Evolutionary conservation across 2,797 vertebrate species (phyloP), one percentile per base, ranked within the genome.

Genomic region (Vipera latastei): DNA sequence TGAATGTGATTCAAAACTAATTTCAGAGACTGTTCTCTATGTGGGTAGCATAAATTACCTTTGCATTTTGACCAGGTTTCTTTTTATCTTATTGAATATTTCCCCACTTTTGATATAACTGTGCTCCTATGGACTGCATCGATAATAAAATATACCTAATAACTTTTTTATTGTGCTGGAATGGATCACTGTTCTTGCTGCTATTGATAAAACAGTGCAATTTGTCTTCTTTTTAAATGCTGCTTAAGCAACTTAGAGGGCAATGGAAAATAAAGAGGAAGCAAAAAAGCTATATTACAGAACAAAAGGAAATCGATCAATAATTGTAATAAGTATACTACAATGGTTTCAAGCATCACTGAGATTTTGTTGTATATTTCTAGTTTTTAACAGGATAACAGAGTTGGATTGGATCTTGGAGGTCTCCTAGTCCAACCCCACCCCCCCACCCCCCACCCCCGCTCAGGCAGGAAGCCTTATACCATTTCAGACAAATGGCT

Each of bases 71-170:
- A 94, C 56, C 0, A 0, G 4, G 53, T 91, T 61, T 59, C 2
- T 38, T 6, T 4, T 69, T 55, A 91, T 91, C 91, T 96, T 90
- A 86, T 6, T n/a, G 6, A 91, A 25, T 26, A 1, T 69, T 93
- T 65, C 91, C 73, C 51, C 7, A 55, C 56, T 55, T 86, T 44
- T 86, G 85, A 92, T 59, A 95, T 22, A 90, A 94, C 63, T 16
- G 2, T 86, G 83, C 88, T 78, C 20, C 63, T 73, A 48, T 22
- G 53, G 69, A 60, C 9, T 26, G 11, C 26, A 86, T 32, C 56
- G 57, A 90, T 38, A 92, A 18, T 48, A 83, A 83, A 83, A 28
- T 55, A 0, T 6, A 53, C 26, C 69, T 25, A 89, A 91, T 53
- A 92, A 85, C 86, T n/a, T 89, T 89, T 22, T 78, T 13, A 32